Percentiles rank a stretch among this genome's conserved stretches.
phyloP scores from a whole-genome alignment of 2,888 invertebrate species.

The Tinea pellionella region DNA sequence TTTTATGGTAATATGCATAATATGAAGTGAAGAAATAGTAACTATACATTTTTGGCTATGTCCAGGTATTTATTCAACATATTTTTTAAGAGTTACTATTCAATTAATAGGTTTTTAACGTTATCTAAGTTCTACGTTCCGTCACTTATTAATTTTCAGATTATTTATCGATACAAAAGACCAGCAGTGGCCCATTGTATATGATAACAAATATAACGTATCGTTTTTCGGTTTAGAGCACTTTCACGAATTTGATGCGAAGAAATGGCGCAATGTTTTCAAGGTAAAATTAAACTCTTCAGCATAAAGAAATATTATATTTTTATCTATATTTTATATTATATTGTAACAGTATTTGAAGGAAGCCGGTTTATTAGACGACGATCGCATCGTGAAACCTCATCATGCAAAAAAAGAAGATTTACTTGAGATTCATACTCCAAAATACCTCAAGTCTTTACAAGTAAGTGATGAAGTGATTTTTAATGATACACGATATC shows the following conservation, averaged over 20 bases:
- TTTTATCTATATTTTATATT: not conserved
- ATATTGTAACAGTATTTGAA: constrained; percentile 56
- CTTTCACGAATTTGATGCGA: constrained; percentile 88
- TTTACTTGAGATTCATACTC: constrained; percentile 80
- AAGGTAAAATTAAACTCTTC: constrained; percentile 55
- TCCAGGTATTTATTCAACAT: not conserved
- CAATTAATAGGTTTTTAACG: too few relatives aligned
- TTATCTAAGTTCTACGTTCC: too few relatives aligned
- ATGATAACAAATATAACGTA: constrained; percentile 83
- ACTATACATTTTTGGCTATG: not conserved
- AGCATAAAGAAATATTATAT: constrained; percentile 14
- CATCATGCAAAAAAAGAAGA: constrained; percentile 78
- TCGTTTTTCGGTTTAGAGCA: constrained; percentile 84
- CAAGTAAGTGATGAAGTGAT: constrained; percentile 72
- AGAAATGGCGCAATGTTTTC: constrained; percentile 85
- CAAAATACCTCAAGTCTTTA: constrained; percentile 78
- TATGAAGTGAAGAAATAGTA: not conserved
- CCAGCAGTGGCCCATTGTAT: constrained; percentile 83
- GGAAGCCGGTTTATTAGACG: constrained; percentile 55
- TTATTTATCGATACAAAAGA: constrained; percentile 46
- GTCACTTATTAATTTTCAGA: not conserved
- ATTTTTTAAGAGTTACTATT: not conserved
- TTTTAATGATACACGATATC: too few relatives aligned
- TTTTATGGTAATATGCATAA: not conserved
- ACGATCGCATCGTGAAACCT: constrained; percentile 74